phyloP scores from a whole-genome alignment of 2,888 invertebrate genomes.

The Barypeithes pellucidus region DNA sequence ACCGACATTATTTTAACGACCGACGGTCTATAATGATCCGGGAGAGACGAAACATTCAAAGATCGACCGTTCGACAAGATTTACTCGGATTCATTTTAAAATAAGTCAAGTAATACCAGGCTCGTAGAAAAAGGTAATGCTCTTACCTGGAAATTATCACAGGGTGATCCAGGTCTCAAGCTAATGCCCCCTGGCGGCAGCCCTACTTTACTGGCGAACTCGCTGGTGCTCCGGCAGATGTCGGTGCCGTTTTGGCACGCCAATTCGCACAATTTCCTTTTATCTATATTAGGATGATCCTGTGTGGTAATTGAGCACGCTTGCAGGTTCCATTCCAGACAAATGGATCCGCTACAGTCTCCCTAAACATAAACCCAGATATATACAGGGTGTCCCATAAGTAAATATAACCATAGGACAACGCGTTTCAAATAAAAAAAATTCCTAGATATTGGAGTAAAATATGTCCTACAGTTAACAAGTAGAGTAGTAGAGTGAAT shows the following conservation, averaged over 20 bases:
- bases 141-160: conserved; percentile 95
- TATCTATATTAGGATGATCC: conserved; percentile 83
- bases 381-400: too few relatives aligned
- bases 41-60: too few relatives aligned
- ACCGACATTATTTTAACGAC: too few relatives aligned
- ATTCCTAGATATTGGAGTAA: too few relatives aligned
- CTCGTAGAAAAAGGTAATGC: conserved; percentile 3
- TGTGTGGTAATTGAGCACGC: conserved; percentile 95
- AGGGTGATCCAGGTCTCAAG: conserved; percentile 95
- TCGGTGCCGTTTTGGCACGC: conserved; percentile 94
- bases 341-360: conserved; percentile 96
- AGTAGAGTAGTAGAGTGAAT: too few relatives aligned
- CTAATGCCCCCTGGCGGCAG: conserved; percentile 88
- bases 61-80: too few relatives aligned
- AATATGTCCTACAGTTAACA: too few relatives aligned
- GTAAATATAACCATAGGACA: not conserved
- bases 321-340: conserved; percentile 93
- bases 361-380: conserved; percentile 72
- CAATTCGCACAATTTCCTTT: conserved; percentile 93
- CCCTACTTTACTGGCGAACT: conserved; percentile 83
- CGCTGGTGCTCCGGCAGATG: conserved; percentile 90
- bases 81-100: too few relatives aligned
- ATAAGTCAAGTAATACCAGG: too few relatives aligned
- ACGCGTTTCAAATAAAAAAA: too few relatives aligned
- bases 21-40: too few relatives aligned